Conservation (phyloP, 2,113 vertebrate species). For the Chinchilla lanigera region DNA sequence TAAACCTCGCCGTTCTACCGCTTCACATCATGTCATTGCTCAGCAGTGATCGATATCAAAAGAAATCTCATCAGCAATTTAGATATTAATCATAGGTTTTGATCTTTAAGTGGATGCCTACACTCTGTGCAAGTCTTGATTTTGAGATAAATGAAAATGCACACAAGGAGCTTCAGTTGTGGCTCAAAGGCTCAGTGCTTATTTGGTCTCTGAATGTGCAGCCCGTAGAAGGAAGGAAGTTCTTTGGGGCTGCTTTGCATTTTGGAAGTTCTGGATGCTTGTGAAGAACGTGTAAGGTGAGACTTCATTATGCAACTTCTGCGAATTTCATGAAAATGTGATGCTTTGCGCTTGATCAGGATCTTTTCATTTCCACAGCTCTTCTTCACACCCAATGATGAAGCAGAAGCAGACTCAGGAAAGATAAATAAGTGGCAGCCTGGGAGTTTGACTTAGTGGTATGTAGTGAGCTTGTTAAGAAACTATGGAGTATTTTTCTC, state of each 20-base stretch:
- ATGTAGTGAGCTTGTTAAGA: neutral
- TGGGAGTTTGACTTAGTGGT: conserved; percentile 48
- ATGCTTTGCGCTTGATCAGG: conserved; percentile 4
- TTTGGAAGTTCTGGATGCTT: conserved; percentile 14
- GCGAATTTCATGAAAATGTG: conserved; percentile 60
- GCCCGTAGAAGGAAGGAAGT: neutral
- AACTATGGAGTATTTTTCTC: conserved; percentile 7
- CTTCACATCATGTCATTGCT: neutral
- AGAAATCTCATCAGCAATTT: conserved; percentile 51
- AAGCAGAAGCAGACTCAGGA: conserved; percentile 47
- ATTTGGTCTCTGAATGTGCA: neutral
- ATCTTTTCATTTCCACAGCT: conserved; percentile 30
- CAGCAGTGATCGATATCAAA: neutral
- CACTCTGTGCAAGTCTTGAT: conserved; percentile 46
- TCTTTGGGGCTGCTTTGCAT: neutral
- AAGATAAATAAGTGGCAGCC: neutral
- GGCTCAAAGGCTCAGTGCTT: neutral
- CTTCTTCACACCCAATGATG: conserved; percentile 51
- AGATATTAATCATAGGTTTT: conserved; percentile 59
- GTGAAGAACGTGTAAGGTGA: conserved; percentile 47
- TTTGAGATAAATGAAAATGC: conserved; percentile 46
- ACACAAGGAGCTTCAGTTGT: neutral
- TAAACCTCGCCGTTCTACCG: conserved; percentile 28
- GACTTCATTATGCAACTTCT: conserved; percentile 15
- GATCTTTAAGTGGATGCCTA: conserved; percentile 60